Base-by-base conservation (phyloP, 1,140 invertebrate species). In the Penaeus japonicus region DNA sequence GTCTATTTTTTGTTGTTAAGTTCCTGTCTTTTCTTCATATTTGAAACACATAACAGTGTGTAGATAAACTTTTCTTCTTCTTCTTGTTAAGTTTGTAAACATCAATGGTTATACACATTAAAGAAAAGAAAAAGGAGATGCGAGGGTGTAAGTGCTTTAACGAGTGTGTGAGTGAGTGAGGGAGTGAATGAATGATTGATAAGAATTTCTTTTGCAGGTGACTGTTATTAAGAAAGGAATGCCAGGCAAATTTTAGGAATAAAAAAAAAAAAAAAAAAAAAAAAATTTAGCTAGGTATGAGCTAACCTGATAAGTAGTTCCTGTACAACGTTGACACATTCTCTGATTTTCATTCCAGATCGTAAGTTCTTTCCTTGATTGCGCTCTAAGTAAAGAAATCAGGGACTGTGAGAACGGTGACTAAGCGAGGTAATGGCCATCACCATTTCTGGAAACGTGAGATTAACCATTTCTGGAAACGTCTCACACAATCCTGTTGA, bases 331-430 rank as follows among this genome's bases (percentile, higher is more conserved):
- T 47, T 88, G 87, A 88, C 87, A 88, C 87, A 83, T 88, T 88
- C 87, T 88, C 81, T 88, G 87, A 82, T 88, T 75, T 88, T 84
- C 81, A 82, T 88, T 88, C 79, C 87, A 88, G 87, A 88, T 83
- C 87, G 87, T 88, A 88, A 88, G 87, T 88, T 88, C 79, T 82
- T 88, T 88, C 80, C 87, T 82, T 86, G 85, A 86, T 80, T 86
- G 85, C 39, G 77, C 85, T 59, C 77, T 77, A 80, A 86, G 85
- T 86, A 78, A 86, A 80, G 85, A 86, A 70, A 79, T 86, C 85
- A 86, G 85, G 85, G 85, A 86, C 85, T 86, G 85, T 86, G 75
- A 86, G 85, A 86, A 86, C 85, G 85, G 70, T 86, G 59, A 82
- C 85, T 81, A 78, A 82, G 65, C 73, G 81, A 88, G 87, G 87